Percentiles rank a stretch among this genome's conserved stretches.
These are phyloP conservation scores for Callipepla squamata DNA, from an alignment of 2,113 vertebrate genomes.

Conservation along the genomic window DNA sequence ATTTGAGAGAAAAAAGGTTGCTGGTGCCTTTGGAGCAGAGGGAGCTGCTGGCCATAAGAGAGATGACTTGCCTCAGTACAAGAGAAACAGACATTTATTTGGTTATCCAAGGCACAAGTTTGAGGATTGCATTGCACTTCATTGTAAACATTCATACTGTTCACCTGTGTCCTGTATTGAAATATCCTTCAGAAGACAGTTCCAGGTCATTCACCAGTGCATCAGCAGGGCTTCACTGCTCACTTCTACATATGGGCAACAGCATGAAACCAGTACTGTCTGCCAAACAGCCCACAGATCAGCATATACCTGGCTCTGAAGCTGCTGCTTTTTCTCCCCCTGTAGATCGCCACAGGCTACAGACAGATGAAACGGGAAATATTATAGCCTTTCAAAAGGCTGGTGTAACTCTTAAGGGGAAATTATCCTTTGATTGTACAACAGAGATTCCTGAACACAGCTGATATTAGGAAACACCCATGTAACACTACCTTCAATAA, in stretches of 20 bases:
- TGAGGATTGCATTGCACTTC: neutral
- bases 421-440: constrained; percentile 43
- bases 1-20: neutral
- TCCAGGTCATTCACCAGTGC: constrained; percentile 3
- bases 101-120: neutral
- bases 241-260: constrained; percentile 3
- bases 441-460: neutral
- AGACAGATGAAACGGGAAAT: constrained; percentile 52
- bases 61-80: neutral
- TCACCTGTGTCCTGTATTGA: neutral
- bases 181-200: constrained; percentile 35
- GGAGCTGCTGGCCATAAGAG: neutral
- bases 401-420: neutral
- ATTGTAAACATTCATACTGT: neutral
- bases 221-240: neutral
- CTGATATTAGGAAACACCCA: constrained; percentile 35
- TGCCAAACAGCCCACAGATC: constrained; percentile 24
- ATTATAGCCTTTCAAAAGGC: constrained; percentile 50
- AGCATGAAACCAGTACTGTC: neutral
- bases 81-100: neutral
- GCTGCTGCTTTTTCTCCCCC: constrained; percentile 16
- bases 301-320: constrained; percentile 3
- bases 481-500: constrained; percentile 50
- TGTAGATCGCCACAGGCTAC: constrained; percentile 53
- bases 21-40: neutral